Percentiles rank a stretch among this genome's conserved stretches.
Evolutionary conservation across 30 jellyfish, hydroid and myxozoan genomes (phyloP).

Genomic region (Turritopsis rubra): DNA sequence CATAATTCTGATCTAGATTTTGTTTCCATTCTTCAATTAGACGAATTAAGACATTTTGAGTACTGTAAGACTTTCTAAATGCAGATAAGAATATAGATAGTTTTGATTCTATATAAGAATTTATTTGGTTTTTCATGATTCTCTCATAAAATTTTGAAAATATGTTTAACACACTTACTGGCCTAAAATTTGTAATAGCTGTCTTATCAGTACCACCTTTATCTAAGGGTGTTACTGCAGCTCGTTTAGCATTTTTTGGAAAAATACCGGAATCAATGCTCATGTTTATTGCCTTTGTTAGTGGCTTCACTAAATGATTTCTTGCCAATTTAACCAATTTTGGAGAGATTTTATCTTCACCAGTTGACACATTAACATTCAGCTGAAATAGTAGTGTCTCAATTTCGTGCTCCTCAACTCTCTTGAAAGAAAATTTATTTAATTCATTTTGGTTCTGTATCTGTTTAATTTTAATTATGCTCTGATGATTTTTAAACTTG

Average conservation of each 20-base stretch:
- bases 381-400: background rate
- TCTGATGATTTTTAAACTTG: conserved; percentile 2
- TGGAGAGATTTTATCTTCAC: conserved; percentile 14
- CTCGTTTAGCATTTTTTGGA: conserved; percentile 35
- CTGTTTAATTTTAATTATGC: background rate
- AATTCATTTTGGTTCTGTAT: background rate
- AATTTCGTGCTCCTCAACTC: background rate
- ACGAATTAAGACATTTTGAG: conserved; percentile 16
- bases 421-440: too few species aligned
- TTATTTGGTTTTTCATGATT: too few species aligned
- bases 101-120: conserved; percentile 13
- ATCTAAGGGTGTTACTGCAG: conserved; percentile 36
- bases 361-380: conserved; percentile 12
- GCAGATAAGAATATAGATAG: conserved; percentile 28
- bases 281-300: conserved; percentile 26
- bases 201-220: conserved; percentile 28
- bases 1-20: background rate
- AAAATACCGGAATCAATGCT: conserved; percentile 18
- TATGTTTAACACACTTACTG: conserved; percentile 20
- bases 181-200: conserved; percentile 30
- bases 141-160: conserved; percentile 25
- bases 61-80: conserved; percentile 21
- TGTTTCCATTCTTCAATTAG: background rate
- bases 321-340: conserved; percentile 33
- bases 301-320: conserved; percentile 18